Evolutionary conservation across 2,113 vertebrate genomes (phyloP).

Genomic region (Ranitomeya imitator): DNA sequence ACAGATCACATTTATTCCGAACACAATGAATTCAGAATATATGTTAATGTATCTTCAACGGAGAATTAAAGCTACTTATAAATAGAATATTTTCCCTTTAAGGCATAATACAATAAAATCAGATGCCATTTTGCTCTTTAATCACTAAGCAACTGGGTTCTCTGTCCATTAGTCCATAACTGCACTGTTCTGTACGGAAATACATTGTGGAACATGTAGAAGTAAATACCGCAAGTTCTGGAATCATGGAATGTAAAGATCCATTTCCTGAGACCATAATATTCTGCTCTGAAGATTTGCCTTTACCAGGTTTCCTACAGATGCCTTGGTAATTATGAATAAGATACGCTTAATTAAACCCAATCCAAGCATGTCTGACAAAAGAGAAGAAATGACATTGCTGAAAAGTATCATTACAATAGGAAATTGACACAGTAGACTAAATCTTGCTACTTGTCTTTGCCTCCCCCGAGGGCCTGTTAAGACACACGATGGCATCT

Average conservation of each 20-base stretch:
- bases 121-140: slow-evolving; percentile 9
- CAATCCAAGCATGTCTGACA: not conserved
- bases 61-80: slow-evolving; percentile 1
- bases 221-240: not conserved
- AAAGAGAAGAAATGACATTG: not conserved
- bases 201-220: not conserved
- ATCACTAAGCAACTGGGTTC: slow-evolving; percentile 15
- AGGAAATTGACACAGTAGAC: slow-evolving; percentile 17
- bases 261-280: slow-evolving; percentile 5
- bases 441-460: slow-evolving; percentile 2
- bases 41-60: not conserved
- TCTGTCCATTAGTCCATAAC: not conserved
- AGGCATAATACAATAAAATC: not conserved
- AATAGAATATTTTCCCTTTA: slow-evolving; percentile 5
- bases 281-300: slow-evolving; percentile 24
- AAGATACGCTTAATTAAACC: slow-evolving; percentile 45
- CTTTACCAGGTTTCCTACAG: slow-evolving; percentile 9
- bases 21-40: not conserved
- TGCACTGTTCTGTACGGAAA: not conserved
- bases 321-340: slow-evolving; percentile 50
- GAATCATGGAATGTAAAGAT: not conserved
- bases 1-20: not conserved
- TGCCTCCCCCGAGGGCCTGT: slow-evolving; percentile 20
- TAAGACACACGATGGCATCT: slow-evolving; percentile 50
- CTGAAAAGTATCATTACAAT: slow-evolving; percentile 25